Evolutionary conservation across 2,113 vertebrate genomes (phyloP).

Genomic region (Oncorhynchus keta): DNA sequence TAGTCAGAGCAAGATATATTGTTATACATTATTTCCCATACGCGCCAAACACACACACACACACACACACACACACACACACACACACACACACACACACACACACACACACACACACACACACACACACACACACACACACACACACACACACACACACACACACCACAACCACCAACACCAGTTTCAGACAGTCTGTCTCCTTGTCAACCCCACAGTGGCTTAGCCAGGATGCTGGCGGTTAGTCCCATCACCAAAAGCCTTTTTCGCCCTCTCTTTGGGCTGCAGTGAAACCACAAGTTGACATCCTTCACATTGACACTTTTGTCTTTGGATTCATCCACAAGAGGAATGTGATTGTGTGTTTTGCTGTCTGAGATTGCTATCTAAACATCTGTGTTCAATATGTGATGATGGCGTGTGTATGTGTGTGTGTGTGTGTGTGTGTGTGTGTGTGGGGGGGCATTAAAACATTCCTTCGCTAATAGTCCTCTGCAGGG

Average conservation of each 20-base stretch:
- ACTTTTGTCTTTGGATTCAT: background rate
- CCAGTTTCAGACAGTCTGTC: slow-evolving; percentile 7
- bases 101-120: background rate
- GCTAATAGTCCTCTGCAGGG: too few species aligned
- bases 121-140: background rate
- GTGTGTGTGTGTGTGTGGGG: background rate
- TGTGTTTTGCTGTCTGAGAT: background rate
- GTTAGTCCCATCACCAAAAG: background rate
- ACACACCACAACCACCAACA: slow-evolving; percentile 5
- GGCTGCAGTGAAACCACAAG: background rate
- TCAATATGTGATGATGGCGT: slow-evolving; percentile 1
- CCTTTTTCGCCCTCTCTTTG: background rate
- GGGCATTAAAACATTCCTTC: too few species aligned
- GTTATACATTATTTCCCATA: background rate
- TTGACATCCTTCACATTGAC: background rate
- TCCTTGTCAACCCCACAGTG: slow-evolving; percentile 1
- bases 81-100: background rate
- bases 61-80: background rate
- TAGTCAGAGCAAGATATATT: background rate
- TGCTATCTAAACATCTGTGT: slow-evolving; percentile 1
- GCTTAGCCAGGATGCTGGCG: background rate
- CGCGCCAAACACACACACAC: background rate
- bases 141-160: background rate
- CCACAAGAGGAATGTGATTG: background rate
- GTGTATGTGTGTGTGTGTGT: background rate